Conservation (phyloP, 2,797 vertebrate genomes). For the Erethizon dorsatum region DNA sequence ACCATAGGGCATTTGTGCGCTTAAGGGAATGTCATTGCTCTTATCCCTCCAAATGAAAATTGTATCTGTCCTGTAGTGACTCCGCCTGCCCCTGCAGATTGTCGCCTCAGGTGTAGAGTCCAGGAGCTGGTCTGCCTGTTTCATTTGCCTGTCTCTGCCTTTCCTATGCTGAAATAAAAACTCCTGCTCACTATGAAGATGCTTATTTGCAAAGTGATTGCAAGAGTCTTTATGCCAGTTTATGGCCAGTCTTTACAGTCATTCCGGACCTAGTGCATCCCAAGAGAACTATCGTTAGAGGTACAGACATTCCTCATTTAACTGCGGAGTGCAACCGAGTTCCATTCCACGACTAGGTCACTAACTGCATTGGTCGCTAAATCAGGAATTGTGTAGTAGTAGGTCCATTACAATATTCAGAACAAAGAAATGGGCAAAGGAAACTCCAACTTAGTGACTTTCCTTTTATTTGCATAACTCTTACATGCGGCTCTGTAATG, state of each 20-base stretch:
- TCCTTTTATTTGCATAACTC: background rate
- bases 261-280: background rate
- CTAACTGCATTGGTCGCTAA: background rate
- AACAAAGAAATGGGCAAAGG: background rate
- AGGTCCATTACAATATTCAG: background rate
- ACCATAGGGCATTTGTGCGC: background rate
- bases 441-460: background rate
- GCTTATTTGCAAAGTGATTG: constrained; percentile 45
- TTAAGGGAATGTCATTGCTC: background rate
- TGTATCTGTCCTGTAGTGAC: constrained; percentile 32
- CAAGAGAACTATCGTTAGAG: background rate
- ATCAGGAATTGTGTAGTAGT: background rate
- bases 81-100: background rate
- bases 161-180: constrained; percentile 63
- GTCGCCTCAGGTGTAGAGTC: constrained; percentile 54
- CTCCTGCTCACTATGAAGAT: constrained; percentile 7
- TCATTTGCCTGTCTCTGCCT: constrained; percentile 51
- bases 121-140: constrained; percentile 32
- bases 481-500: background rate
- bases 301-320: background rate
- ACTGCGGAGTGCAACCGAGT: rapidly evolving
- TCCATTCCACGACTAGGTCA: background rate
- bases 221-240: constrained; percentile 3
- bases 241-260: constrained; percentile 24
- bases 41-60: constrained; percentile 15